Percentiles rank a stretch among this genome's conserved stretches.
These are phyloP conservation scores for Centropristis striata DNA, from an alignment of 2,113 vertebrate genomes.

Conservation along the genomic window DNA sequence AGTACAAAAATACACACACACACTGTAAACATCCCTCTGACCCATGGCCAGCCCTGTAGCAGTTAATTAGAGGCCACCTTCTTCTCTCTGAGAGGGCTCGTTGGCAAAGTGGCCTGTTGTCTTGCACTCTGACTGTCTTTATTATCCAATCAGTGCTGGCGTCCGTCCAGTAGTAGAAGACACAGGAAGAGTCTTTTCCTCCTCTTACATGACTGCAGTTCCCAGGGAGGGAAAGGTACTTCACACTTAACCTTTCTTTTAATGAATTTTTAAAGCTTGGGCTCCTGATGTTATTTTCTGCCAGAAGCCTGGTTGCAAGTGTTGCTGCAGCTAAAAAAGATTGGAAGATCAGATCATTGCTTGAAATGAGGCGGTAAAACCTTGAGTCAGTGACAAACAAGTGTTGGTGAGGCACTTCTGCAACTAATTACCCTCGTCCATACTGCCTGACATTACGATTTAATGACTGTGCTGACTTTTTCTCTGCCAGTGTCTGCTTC, in stretches of 20 bases:
- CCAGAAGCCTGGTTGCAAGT: background rate
- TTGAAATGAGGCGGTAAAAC: background rate
- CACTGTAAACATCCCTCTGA: slow-evolving; percentile 1
- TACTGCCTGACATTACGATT: background rate
- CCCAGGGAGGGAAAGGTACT: background rate
- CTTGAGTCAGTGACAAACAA: background rate
- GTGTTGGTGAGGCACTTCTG: background rate
- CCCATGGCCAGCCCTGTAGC: slow-evolving; percentile 22
- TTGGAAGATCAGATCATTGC: background rate
- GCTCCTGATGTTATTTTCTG: slow-evolving; percentile 5
- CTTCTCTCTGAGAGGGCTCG: slow-evolving; percentile 25
- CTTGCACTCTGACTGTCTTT: slow-evolving; percentile 31
- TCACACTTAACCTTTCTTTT: slow-evolving; percentile 22
- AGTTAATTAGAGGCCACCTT: slow-evolving; percentile 45
- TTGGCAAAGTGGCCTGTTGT: slow-evolving; percentile 37
- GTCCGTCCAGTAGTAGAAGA: slow-evolving; percentile 36
- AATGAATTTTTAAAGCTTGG: slow-evolving; percentile 18
- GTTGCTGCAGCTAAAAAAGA: background rate
- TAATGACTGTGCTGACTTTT: background rate
- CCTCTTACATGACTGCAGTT: background rate
- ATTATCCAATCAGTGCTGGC: slow-evolving; percentile 51
- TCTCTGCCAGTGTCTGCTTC: background rate
- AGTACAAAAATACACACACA: slow-evolving; percentile 3
- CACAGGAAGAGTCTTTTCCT: slow-evolving; percentile 1
- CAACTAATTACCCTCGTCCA: background rate